Base-by-base conservation (phyloP, 2,888 invertebrate genomes). In the Acholoe squamosa region DNA sequence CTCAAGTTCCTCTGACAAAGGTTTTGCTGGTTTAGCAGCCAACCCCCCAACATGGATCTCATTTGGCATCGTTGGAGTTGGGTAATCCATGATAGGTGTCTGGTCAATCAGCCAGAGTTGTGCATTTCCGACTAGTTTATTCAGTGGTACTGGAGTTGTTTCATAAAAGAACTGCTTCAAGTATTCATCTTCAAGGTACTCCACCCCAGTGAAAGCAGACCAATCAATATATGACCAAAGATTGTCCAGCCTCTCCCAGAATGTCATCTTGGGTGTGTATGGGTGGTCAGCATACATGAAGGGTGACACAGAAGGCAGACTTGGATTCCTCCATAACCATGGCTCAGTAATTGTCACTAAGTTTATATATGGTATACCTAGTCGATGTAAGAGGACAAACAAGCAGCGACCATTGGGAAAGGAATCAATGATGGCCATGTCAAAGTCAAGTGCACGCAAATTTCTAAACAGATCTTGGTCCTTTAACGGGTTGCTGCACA, bases 11-110 rank as follows among this genome's bases (percentile, higher is more conserved):
- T 80, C 61, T 22, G 90, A 31, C 0, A 90, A n/a, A n/a, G 90
- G 31, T 56, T 90, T 84, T 5, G 80, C 56, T 56, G 77, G 80
- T 34, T 90, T 52, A 31, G 90, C 89, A 19, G 91, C 61, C 51
- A 91, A 61, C 22, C 92, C 92, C 0, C 91, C 92, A n/a, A 91
- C 86, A 28, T 90, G 34, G 43, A 91, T 89, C 76, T 90, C 91
- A 84, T 92, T 91, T n/a, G 92, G 91, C 91, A 91, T 91, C 0
- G 67, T 86, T 19, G 92, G 92, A 31, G 91, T 56, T 5, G 92
- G 89, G 54, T 91, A 92, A 33, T 92, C 92, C 25, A 92, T 84
- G 19, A 91, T 28, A 16, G 90, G n/a, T 43, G 91, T 91, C 0
- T 91, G 76, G 88, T 91, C 91, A 51, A 92, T 67, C 52, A 92